Evolutionary conservation across 2,113 vertebrate genomes (phyloP), one percentile per base, ranked within the genome.

Genomic region (Peucedramus taeniatus): DNA sequence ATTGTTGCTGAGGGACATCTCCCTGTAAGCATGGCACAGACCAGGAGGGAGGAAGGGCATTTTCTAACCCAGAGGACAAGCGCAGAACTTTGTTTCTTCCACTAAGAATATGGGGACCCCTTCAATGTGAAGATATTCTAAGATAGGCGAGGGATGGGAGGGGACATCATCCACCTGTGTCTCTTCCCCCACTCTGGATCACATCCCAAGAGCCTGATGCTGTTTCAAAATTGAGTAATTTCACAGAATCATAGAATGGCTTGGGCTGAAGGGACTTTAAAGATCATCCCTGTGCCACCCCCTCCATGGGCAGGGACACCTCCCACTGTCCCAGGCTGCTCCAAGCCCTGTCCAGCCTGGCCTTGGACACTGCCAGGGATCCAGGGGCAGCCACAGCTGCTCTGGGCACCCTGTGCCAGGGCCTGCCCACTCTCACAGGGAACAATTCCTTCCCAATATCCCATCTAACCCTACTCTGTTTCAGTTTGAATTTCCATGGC

Each of bases 401-500:
- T 82, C 59, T 65, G 86, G 26, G 17, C 37, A 81, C 10, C 31
- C 68, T 80, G 35, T 42, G 35, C 66, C 76, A 88, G 66, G 54
- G 10, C 77, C 37, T 81, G 0, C 5, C 44, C 44, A 24, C 33
- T 33, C 59, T 81, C 0, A 0, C 13, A 66, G 60, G 22, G 27
- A 8, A 50, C 0, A 24, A 66, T 89, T 61, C 12, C 47, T 54
- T 1, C 61, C 33, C 40, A 35, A 23, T 5, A 9, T 47, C 63
- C 45, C 39, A 53, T 7, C 24, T 3, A 28, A 8, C 2, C 9
- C 39, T 26, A 0, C 11, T n/a, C 13, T 18, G 14, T 13, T n/a
- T 60, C 39, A 47, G 33, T 47, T 13, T 35, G 47, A 12, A 37
- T 63, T 63, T 50, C 57, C 23, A 6, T 15, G 54, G 30, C 9